Conservation (phyloP, 2,113 vertebrate genomes). For the Peromyscus polionotus region DNA sequence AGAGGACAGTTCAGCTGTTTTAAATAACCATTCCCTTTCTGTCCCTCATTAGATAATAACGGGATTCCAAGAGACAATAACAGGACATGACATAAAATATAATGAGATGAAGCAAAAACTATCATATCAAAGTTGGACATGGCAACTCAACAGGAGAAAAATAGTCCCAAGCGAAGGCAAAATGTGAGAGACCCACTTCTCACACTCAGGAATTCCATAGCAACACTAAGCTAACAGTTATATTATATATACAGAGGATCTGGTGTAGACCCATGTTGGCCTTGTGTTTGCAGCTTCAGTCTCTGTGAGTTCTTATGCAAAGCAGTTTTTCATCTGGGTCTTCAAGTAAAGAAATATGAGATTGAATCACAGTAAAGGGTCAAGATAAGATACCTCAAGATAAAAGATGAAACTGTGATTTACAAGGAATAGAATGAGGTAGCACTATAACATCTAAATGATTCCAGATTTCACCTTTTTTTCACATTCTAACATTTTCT, state of each 20-base stretch:
- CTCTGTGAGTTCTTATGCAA: neutral
- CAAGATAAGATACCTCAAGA: slow-evolving; percentile 26
- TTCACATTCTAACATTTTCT: slow-evolving; percentile 2
- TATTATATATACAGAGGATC: neutral
- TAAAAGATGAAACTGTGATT: neutral
- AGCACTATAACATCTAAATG: slow-evolving; percentile 27
- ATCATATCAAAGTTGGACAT: neutral
- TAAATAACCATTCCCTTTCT: neutral
- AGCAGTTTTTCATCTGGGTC: neutral
- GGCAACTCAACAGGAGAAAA: neutral
- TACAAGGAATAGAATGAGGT: neutral
- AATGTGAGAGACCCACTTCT: neutral
- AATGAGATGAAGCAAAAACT: neutral
- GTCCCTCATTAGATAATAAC: no score
- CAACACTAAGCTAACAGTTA: neutral
- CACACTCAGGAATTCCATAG: neutral
- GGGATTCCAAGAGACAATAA: no score
- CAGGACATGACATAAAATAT: neutral
- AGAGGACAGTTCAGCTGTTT: neutral
- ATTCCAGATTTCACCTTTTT: neutral
- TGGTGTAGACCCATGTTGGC: neutral
- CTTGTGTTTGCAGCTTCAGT: neutral
- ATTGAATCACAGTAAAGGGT: neutral
- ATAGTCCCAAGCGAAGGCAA: neutral
- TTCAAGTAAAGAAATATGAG: neutral